phyloP scores from a whole-genome alignment of 2,888 invertebrate genomes.

The Tetranychus piercei region DNA sequence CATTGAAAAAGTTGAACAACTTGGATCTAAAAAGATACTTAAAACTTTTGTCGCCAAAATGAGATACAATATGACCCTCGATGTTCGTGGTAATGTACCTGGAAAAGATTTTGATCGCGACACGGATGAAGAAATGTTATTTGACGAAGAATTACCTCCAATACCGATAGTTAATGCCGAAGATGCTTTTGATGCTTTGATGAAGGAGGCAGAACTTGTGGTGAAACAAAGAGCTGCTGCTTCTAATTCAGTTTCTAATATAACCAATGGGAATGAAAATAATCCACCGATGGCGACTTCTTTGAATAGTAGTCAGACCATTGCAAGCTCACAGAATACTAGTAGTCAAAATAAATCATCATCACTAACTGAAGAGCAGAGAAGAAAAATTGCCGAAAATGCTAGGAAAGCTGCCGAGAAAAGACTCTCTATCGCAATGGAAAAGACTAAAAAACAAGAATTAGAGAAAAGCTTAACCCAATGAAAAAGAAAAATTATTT shows the following conservation, averaged over 20 bases:
- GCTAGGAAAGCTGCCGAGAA: too few relatives aligned
- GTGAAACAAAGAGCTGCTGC: not conserved
- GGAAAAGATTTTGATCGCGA: not conserved
- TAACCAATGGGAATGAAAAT: too few relatives aligned
- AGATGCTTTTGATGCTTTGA: slow-evolving; percentile 6
- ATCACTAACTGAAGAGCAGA: too few relatives aligned
- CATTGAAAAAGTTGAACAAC: slow-evolving; percentile 52
- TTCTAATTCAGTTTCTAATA: not conserved
- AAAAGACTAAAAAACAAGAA: too few relatives aligned
- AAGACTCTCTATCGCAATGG: too few relatives aligned
- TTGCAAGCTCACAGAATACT: too few relatives aligned
- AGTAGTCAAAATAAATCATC: too few relatives aligned
- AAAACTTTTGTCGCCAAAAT: slow-evolving; percentile 15
- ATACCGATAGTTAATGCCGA: not conserved
- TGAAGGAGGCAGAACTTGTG: not conserved
- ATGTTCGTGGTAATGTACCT: not conserved
- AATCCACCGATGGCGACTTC: too few relatives aligned
- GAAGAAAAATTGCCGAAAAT: too few relatives aligned
- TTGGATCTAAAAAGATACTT: slow-evolving; percentile 55
- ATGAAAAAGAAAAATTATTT: too few relatives aligned
- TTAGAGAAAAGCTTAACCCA: too few relatives aligned
- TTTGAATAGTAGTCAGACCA: too few relatives aligned
- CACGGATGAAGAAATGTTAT: not conserved
- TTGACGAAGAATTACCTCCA: not conserved
- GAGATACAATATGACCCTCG: slow-evolving; percentile 16